Evolutionary conservation across 2,797 vertebrate genomes (phyloP).

Genomic region (Neomorphus geoffroyi): DNA sequence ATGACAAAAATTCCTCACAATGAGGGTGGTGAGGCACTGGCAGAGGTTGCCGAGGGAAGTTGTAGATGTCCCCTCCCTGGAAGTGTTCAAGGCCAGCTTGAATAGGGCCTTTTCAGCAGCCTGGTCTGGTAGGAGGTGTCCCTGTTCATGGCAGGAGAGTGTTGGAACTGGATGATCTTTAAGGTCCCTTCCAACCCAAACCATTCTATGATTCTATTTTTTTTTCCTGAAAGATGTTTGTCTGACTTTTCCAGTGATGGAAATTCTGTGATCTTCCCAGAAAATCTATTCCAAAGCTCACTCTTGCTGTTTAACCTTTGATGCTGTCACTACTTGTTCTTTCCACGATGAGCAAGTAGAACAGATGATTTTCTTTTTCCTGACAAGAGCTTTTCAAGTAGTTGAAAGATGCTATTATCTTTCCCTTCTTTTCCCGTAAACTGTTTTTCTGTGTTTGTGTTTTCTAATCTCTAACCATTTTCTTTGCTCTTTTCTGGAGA

Average conservation of each 20-base stretch:
- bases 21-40: too few relatives aligned
- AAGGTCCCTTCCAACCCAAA: too few relatives aligned
- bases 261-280: slow-evolving; percentile 28
- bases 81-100: too few relatives aligned
- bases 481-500: slow-evolving; percentile 16
- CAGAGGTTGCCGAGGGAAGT: too few relatives aligned
- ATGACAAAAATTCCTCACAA: too few relatives aligned
- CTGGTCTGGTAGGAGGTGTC: too few relatives aligned
- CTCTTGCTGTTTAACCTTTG: slow-evolving; percentile 29
- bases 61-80: too few relatives aligned
- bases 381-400: slow-evolving; percentile 41
- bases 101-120: too few relatives aligned
- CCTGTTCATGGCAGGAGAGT: too few relatives aligned
- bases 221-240: slow-evolving; percentile 9
- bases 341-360: slow-evolving; percentile 38
- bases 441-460: slow-evolving; percentile 29
- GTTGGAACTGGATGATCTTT: too few relatives aligned
- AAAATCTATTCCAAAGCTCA: slow-evolving; percentile 29
- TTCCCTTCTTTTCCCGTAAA: slow-evolving; percentile 1
- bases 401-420: slow-evolving; percentile 29
- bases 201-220: neutral
- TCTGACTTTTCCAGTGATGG: slow-evolving; percentile 27
- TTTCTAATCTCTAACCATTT: slow-evolving; percentile 26
- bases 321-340: slow-evolving; percentile 44
- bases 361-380: slow-evolving; percentile 42